Evolutionary conservation across 1,140 invertebrate genomes (phyloP), one percentile per base, ranked within the genome.

Genomic region (Drosophila busckii): DNA sequence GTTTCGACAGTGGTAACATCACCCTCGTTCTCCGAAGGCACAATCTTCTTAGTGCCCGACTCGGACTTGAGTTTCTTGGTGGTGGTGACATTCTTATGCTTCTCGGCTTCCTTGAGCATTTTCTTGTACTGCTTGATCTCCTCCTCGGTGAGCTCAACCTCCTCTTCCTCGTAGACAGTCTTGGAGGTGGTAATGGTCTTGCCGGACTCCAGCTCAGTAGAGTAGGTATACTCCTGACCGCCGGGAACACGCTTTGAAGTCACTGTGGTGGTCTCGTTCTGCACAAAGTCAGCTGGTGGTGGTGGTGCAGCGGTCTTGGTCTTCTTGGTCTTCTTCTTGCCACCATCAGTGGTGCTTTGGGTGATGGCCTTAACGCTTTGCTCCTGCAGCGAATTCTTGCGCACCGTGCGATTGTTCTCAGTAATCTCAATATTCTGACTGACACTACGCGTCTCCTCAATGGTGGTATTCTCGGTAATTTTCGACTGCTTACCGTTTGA

Each of bases 1-100:
- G 80, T 85, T 50, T 87, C 86, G 3, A 87, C 86, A 9, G 86
- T 87, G 44, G 86, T 87, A 1, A 87, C 86, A 40, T 87, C 86
- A 0, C 82, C 84, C 10, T 78, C 73, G 17, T 87, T 86, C 37
- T 86, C 84, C 3, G 84, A 87, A 9, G 84, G 84, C 9, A 87
- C 84, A 23, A 86, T 60, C 60, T 86, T 87, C 70, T 87, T 87
- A 50, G 85, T 87, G 32, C 85, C 85, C 23, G 85, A 87, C 50
- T 87, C 83, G 2, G 85, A 87, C 54, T 67, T 70, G 0, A 87
- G 52, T 34, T 85, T 87, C 69, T 87, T 87, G 46, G 85, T 70
- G 40, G 60, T 66, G 52, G 76, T 85, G 25, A 87, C 67, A 22
- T 87, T 87, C 68, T 87, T 85, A 32, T 78, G 85, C 64, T 87